phyloP scores from a whole-genome alignment of 2,888 invertebrate species.

The Trichacis sp. region DNA sequence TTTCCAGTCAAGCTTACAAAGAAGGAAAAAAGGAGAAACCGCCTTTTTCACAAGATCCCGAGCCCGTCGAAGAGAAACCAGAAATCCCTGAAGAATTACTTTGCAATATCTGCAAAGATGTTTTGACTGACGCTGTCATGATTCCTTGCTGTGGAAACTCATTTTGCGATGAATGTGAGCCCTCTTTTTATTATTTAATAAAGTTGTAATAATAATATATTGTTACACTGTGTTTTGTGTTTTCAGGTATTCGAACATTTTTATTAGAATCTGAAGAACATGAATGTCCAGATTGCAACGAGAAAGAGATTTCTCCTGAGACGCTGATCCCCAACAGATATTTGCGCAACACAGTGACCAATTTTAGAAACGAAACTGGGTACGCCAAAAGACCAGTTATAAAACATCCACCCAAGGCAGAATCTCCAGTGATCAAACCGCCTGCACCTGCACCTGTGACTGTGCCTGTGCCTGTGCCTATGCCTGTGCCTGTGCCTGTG shows the following conservation, averaged over 20 bases:
- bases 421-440: conserved; percentile 10
- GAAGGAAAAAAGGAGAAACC: conserved; percentile 79
- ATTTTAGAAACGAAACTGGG: conserved; percentile 92
- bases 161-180: conserved; percentile 98
- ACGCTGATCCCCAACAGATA: conserved; percentile 94
- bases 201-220: no score
- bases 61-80: conserved; percentile 72
- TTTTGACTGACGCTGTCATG: conserved; percentile 95
- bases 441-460: neutral
- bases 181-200: no score
- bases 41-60: conserved; percentile 73
- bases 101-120: conserved; percentile 92
- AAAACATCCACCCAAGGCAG: conserved; percentile 41
- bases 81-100: conserved; percentile 91
- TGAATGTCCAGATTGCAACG: conserved; percentile 94
- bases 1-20: conserved; percentile 81
- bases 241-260: conserved; percentile 85
- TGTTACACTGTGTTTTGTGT: neutral
- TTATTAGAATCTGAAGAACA: conserved; percentile 94
- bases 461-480: no score
- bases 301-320: conserved; percentile 92
- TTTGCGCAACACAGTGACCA: conserved; percentile 87
- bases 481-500: no score
- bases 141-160: conserved; percentile 98
- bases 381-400: conserved; percentile 75